Evolutionary conservation across 2,888 invertebrate genomes (phyloP), one percentile per base, ranked within the genome.

Genomic region (Phaonia tiefii): DNA sequence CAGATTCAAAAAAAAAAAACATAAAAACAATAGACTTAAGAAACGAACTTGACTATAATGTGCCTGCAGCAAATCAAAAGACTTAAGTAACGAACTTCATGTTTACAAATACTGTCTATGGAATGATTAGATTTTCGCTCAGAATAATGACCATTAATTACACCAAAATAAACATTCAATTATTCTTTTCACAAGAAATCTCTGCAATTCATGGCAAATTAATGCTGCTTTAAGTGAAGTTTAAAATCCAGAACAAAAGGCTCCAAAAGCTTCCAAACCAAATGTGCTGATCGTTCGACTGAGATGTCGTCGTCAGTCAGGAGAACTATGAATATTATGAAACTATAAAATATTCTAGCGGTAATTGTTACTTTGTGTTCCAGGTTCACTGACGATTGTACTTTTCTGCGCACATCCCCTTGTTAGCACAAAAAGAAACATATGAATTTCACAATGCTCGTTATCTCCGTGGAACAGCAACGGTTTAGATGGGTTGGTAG

Each of bases 21-120:
- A n/a, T n/a, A 46, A 3, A 71, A 74, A 79, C 71, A 42, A 70
- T 75, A 74, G 79, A 79, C 79, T 79, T 79, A 70, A 71, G 79
- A 13, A 54, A 75, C 79, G 65, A 79, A 72, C 56, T 20, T 26
- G 66, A 72, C 44, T 65, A 56, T 42, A 37, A 46, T 66, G 13
- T 37, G 37, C n/a, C 17, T 60, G 22, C 49, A 49, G 49, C 42
- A 37, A n/a, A 17, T 31, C 31, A 8, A 31, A 31, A 5, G 3
- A 31, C 31, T 31, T 31, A 5, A 31, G 4, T 31, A 31, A 42
- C 10, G 31, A 70, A 76, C 51, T 65, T 66, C 44, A 25, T 54
- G 44, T 44, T 10, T 44, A 11, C 44, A 44, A 13, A 37, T 37
- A 10, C n/a, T n/a, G 2, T 44, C 44, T 44, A 44, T 44, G 4